phyloP scores from a whole-genome alignment of 2,888 invertebrate species.

The Papilio protenor region DNA sequence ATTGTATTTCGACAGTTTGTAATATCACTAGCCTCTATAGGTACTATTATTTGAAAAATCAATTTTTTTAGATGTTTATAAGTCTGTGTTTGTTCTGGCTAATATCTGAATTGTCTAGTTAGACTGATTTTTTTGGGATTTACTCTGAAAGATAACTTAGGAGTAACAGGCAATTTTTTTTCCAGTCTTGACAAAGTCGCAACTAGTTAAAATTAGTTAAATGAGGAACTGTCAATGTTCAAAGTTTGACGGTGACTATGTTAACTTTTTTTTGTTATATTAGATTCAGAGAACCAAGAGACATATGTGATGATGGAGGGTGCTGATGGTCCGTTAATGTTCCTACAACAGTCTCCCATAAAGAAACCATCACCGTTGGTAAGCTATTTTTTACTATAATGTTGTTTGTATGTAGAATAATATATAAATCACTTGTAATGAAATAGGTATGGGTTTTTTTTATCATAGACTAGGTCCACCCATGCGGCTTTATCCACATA shows the following conservation, averaged over 20 bases:
- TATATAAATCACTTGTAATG: no score
- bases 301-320: slow-evolving; percentile 69
- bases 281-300: slow-evolving; percentile 60
- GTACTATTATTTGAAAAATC: not conserved
- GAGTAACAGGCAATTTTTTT: no score
- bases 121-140: no score
- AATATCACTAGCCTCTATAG: not conserved
- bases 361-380: slow-evolving; percentile 42
- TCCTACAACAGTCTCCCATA: slow-evolving; percentile 45
- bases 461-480: no score
- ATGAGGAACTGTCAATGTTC: not conserved
- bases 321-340: slow-evolving; percentile 59
- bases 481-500: no score
- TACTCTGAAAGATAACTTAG: no score
- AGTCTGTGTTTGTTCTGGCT: no score
- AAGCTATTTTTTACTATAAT: not conserved
- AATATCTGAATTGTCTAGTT: no score
- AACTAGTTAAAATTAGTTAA: not conserved
- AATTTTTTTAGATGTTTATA: no score
- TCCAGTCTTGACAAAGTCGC: no score
- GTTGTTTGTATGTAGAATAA: no score
- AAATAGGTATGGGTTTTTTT: no score
- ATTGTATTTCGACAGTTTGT: not conserved
- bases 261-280: not conserved
- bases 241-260: not conserved